These are phyloP conservation scores for Glaucidium brasilianum DNA, from an alignment of 2,113 vertebrate genomes.

Conservation along the genomic window DNA sequence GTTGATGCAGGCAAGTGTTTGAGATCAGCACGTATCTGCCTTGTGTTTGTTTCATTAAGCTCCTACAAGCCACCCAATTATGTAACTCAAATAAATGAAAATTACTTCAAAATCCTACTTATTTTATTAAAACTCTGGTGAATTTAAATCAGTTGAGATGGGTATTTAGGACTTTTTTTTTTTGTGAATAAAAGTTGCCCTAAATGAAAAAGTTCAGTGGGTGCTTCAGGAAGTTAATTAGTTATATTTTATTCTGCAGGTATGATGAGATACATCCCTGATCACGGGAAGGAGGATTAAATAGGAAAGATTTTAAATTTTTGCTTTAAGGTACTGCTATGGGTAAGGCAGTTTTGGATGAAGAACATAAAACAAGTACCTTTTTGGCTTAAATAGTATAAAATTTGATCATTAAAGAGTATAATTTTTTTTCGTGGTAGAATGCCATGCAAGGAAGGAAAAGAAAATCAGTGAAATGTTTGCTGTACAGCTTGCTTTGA, in stretches of 20 bases:
- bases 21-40: slow-evolving; percentile 9
- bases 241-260: background rate
- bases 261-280: background rate
- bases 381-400: background rate
- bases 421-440: background rate
- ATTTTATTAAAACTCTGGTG: slow-evolving; percentile 62
- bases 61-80: slow-evolving; percentile 71
- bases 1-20: slow-evolving; percentile 19
- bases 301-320: background rate
- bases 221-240: background rate
- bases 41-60: slow-evolving; percentile 78
- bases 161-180: background rate
- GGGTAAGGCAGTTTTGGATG: background rate
- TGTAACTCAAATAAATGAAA: slow-evolving; percentile 75
- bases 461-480: background rate
- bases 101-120: slow-evolving; percentile 68
- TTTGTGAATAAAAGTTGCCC: background rate
- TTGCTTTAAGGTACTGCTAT: background rate
- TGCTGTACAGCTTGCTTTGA: background rate
- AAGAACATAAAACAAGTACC: background rate
- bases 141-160: slow-evolving; percentile 63
- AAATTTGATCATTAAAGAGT: background rate
- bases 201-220: background rate
- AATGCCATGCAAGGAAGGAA: background rate
- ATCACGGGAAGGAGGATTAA: background rate